Percentiles rank a stretch among this genome's conserved stretches.
phyloP scores from a whole-genome alignment of 2,113 vertebrate species.

The Neofelis nebulosa region DNA sequence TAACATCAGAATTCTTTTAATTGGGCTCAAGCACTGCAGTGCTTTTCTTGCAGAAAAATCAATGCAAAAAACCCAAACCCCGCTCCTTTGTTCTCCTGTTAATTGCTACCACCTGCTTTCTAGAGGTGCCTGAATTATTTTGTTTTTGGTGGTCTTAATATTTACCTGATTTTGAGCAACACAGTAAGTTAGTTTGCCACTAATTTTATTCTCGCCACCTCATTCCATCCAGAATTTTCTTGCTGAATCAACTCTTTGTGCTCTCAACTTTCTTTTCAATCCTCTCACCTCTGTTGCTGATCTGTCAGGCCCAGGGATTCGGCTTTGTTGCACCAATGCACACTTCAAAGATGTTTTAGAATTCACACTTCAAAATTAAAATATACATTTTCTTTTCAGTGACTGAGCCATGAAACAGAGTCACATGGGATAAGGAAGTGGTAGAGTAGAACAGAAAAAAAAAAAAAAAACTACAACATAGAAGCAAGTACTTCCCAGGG shows the following conservation, averaged over 20 bases:
- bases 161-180: conserved; percentile 49
- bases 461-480: conserved; percentile 39
- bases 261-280: conserved; percentile 51
- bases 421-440: conserved; percentile 74
- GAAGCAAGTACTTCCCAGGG: conserved; percentile 73
- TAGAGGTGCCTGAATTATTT: neutral
- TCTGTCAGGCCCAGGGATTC: conserved; percentile 70
- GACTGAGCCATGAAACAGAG: conserved; percentile 66
- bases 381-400: conserved; percentile 75
- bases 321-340: conserved; percentile 57
- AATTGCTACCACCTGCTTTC: conserved; percentile 10
- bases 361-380: conserved; percentile 80
- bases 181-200: neutral
- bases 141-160: neutral
- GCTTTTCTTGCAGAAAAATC: conserved; percentile 53
- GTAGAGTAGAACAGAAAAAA: conserved; percentile 74
- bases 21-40: neutral
- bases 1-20: conserved; percentile 57
- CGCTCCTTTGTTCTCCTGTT: conserved; percentile 18
- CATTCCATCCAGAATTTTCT: conserved; percentile 29
- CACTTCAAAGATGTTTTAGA: conserved; percentile 71
- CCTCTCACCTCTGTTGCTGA: conserved; percentile 58
- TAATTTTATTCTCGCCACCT: neutral
- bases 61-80: neutral
- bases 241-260: conserved; percentile 68